Conservation (phyloP, 2,113 vertebrate species). For the Thinocorus orbignyianus region DNA sequence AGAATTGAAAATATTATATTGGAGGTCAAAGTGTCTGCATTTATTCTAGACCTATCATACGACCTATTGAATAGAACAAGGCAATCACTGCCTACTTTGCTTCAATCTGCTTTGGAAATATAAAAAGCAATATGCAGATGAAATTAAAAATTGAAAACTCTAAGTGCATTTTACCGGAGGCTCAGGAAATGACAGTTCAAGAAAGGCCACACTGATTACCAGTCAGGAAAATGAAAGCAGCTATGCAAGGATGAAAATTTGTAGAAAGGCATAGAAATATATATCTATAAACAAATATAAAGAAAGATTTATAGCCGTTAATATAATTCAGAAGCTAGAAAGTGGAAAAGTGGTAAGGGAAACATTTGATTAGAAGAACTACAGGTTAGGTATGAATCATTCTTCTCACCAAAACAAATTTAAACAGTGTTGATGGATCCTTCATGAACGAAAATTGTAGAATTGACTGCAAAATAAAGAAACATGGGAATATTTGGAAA, state of each 20-base stretch:
- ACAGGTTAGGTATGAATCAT: not conserved
- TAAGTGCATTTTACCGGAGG: not conserved
- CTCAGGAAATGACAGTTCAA: not conserved
- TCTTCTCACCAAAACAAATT: not conserved
- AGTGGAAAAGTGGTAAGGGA: not conserved
- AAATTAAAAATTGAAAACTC: not conserved
- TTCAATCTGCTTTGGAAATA: not conserved
- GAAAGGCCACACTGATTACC: not conserved
- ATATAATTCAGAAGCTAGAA: not conserved
- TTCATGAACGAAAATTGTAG: not conserved
- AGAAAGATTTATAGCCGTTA: not conserved
- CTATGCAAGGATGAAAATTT: not conserved
- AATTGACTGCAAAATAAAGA: not conserved
- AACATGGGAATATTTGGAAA: not conserved
- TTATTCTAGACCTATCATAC: not conserved
- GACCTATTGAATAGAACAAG: not conserved
- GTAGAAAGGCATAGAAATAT: not conserved
- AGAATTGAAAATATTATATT: not conserved
- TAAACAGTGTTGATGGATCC: not conserved
- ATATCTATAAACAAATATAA: not conserved
- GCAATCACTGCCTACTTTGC: not conserved
- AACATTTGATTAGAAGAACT: not conserved
- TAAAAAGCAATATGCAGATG: not conserved
- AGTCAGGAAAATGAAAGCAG: not conserved
- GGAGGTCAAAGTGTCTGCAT: not conserved